phyloP scores from a whole-genome alignment of 2,888 invertebrate species.

The Reticulitermes lucifugus region DNA sequence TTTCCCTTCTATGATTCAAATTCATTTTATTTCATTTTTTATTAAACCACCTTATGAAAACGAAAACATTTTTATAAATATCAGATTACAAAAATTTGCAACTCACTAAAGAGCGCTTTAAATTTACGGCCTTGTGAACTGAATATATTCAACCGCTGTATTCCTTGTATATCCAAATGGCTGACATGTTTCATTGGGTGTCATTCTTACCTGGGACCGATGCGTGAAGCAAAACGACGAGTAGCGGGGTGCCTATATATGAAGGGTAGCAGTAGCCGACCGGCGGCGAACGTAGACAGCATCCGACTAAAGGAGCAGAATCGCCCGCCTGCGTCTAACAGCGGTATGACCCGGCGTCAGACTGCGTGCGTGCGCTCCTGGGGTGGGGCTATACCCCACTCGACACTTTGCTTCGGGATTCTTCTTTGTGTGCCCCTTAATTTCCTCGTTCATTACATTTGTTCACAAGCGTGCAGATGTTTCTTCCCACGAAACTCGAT shows the following conservation, averaged over 20 bases:
- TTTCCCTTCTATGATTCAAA: no score
- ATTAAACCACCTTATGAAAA: no score
- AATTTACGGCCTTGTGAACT: no score
- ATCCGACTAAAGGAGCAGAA: conserved; percentile 24
- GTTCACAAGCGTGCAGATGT: neutral
- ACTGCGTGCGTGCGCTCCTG: conserved; percentile 16
- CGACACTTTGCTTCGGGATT: no score
- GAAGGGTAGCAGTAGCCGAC: conserved; percentile 4
- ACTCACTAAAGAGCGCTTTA: no score
- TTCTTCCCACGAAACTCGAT: no score
- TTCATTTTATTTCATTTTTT: no score
- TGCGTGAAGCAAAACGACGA: conserved; percentile 4
- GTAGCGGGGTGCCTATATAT: neutral
- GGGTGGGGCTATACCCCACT: conserved; percentile 14
- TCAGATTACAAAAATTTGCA: no score
- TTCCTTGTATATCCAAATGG: no score
- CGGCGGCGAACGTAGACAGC: conserved; percentile 5
- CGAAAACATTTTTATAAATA: no score
- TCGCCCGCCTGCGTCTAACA: conserved; percentile 16
- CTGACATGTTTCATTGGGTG: neutral
- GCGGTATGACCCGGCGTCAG: neutral
- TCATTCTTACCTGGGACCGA: conserved; percentile 11
- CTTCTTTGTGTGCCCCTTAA: neutral
- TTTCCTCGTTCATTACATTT: neutral
- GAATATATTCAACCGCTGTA: no score